Evolutionary conservation across 1,140 invertebrate genomes (phyloP), one percentile per base, ranked within the genome.

Genomic region (Drosophila parabipectinata): DNA sequence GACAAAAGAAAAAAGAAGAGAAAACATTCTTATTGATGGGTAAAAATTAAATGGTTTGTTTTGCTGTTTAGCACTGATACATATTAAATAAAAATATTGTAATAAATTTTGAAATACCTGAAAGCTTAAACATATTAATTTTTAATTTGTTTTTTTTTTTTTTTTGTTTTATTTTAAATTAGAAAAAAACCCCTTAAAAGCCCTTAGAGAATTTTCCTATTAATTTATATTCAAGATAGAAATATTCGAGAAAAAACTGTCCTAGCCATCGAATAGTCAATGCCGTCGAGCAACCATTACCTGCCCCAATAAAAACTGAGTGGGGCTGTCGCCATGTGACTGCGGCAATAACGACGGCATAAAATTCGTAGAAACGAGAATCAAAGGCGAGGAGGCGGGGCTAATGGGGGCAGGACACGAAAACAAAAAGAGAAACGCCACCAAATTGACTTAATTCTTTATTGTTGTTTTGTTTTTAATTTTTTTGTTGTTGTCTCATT

Each of bases 391-490:
- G 34, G 24, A 14, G 8, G 34, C n/a, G n/a, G 1, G 10, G 15
- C 8, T 18, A 5, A 21, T 8, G 52, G 52, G 21, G 30, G 28
- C 12, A 47, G 44, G 47, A 24, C 30, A 58, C 34, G 54, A 28
- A 55, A 55, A 67, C 55, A 67, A 55, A 48, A 54, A 59, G 50
- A 63, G 54, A 26, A 73, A 9, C 30, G 53, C 0, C 51, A 57
- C 52, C 48, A 77, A 74, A 75, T 75, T 69, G 45, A 82, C 59
- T 82, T 71, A 59, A 77, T 77, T 81, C 56, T 41, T 39, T 53
- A 58, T 66, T 74, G 53, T 62, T 74, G 48, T 72, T 54, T 73
- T 51, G 30, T 51, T 50, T 26, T 28, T 26, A 14, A 60, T n/a
- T 26, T 45, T 51, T 28, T 64, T 41, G 4, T 37, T 3, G 44